Evolutionary conservation across 2,888 invertebrate genomes (phyloP), one percentile per base, ranked within the genome.

Genomic region (Bugulina stolonifera): DNA sequence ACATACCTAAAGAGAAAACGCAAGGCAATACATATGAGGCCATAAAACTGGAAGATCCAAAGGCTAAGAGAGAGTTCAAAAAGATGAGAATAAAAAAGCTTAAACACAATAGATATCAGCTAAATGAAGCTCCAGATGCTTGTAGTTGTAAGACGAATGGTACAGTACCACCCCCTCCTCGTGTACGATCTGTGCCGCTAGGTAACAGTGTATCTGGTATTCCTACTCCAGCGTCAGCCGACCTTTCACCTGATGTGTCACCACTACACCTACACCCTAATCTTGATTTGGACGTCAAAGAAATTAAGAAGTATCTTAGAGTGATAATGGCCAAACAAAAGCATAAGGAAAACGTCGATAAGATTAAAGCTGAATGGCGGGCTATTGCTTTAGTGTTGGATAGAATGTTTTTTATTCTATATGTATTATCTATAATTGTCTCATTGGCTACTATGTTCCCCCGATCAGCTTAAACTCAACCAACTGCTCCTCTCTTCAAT

Each of bases 1-100:
- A 70, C 70, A 32, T 70, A 54, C 70, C 70, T 43, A 70, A 70
- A 29, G 54, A 70, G 25, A 54, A 43, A 25, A 5, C 70, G 3
- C 43, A 43, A 43, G n/a, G n/a, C n/a, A 32, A 14, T 32, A 27
- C n/a, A 5, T 64, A 64, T 34, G 64, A 64, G 34, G 64, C 25
- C 14, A 27, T 64, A 25, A 64, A 64, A 27, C 43, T 32, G 3
- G 70, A 70, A 54, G 52, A 54, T 23, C 52, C 23, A 3, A 54
- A 25, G 23, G 29, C 32, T 10, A 2, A 29, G 3, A 43, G 43
- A 29, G 70, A 70, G 10, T 54, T 25, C 23, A 43, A 54, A 25
- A n/a, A 52, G 32, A 43, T 54, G 70, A 23, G 43, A 54, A 43
- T 70, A n/a, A 70, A 54, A 54, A 52, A 70, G 52, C 43, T 43